These are phyloP conservation scores for Larimichthys polyactis DNA, from an alignment of 2,113 vertebrate species.

Conservation along the genomic window DNA sequence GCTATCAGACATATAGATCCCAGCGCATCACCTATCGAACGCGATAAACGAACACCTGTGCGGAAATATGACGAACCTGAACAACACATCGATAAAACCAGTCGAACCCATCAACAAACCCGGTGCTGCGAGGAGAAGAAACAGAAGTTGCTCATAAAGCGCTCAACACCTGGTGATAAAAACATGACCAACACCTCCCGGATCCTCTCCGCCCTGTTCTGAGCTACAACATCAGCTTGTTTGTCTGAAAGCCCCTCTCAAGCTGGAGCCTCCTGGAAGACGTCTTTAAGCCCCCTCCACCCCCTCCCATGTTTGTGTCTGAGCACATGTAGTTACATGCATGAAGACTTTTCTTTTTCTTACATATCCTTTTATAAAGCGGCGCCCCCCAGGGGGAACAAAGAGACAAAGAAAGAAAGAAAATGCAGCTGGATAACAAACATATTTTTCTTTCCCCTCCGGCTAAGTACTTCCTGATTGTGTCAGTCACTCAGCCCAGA, in stretches of 20 bases:
- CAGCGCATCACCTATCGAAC: too few species aligned
- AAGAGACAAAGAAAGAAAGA: neutral
- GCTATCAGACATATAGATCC: too few species aligned
- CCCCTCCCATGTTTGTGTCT: neutral
- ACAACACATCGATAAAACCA: too few species aligned
- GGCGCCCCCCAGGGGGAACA: neutral
- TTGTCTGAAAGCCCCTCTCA: slow-evolving; percentile 10
- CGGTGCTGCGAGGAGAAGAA: neutral
- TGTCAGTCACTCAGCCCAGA: slow-evolving; percentile 55
- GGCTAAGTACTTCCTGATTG: slow-evolving; percentile 37
- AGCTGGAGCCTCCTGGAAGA: slow-evolving; percentile 28
- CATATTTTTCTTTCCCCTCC: slow-evolving; percentile 36
- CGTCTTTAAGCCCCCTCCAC: neutral
- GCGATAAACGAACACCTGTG: too few species aligned
- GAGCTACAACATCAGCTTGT: neutral
- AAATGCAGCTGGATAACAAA: slow-evolving; percentile 17
- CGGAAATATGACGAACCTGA: too few species aligned
- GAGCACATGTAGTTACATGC: slow-evolving; percentile 39
- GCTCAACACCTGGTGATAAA: slow-evolving; percentile 23
- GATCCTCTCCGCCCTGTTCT: neutral
- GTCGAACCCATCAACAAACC: too few species aligned
- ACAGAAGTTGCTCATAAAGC: slow-evolving; percentile 19
- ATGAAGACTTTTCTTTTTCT: neutral
- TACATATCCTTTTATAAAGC: slow-evolving; percentile 23
- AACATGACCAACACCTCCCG: neutral